Conservation (phyloP, 2,113 vertebrate genomes). For the Passerina amoena region DNA sequence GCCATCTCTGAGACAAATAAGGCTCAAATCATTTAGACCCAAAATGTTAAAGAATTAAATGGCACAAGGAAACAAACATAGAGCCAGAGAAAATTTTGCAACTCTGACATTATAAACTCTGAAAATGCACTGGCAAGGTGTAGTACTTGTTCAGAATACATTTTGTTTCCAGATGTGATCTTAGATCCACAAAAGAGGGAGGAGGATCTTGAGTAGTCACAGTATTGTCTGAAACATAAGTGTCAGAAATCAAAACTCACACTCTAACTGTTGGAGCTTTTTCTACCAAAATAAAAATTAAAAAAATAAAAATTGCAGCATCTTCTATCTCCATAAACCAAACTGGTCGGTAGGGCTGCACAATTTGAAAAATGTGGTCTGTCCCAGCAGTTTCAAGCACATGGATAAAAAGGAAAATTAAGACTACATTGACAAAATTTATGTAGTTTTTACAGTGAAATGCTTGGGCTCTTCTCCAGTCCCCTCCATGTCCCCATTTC, state of each 20-base stretch:
- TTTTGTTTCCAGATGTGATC: background rate
- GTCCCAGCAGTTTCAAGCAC: background rate
- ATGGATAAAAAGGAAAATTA: background rate
- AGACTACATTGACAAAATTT: background rate
- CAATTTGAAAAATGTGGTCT: background rate
- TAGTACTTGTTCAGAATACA: background rate
- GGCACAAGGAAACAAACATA: background rate
- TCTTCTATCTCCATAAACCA: background rate
- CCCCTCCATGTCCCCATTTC: background rate
- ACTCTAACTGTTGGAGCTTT: background rate
- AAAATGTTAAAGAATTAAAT: background rate
- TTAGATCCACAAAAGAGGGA: background rate
- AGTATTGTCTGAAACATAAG: background rate
- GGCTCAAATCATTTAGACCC: background rate
- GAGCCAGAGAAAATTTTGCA: background rate
- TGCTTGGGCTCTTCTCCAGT: background rate
- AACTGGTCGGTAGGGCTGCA: background rate
- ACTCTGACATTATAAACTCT: background rate
- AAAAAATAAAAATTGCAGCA: background rate
- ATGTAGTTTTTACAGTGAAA: background rate
- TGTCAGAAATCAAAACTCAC: background rate
- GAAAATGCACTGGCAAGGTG: background rate
- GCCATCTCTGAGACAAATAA: background rate
- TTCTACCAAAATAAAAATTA: background rate
- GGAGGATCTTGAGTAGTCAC: fast-evolving